phyloP scores from a whole-genome alignment of 2,113 vertebrate genomes.

The Camelus dromedarius region DNA sequence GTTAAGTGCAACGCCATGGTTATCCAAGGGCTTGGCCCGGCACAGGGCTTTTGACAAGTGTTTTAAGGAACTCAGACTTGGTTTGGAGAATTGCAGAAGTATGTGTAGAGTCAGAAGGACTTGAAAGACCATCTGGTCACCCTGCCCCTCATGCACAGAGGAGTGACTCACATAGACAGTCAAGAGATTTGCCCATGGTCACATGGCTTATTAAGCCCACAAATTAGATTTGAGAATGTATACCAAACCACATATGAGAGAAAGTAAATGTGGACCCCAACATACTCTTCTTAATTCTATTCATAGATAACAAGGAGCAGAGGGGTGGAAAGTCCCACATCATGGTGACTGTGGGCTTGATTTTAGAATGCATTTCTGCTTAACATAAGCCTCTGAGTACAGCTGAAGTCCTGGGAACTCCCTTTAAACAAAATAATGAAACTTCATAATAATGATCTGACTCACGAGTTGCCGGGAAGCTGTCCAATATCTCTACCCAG shows the following conservation, averaged over 20 bases:
- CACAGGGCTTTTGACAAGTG: background rate
- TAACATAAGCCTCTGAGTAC: background rate
- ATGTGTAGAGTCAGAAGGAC: background rate
- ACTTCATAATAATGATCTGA: background rate
- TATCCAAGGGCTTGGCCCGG: background rate
- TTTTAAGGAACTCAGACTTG: background rate
- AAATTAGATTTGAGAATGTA: background rate
- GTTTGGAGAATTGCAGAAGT: background rate
- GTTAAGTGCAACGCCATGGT: background rate
- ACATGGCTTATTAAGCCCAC: background rate
- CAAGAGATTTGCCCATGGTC: background rate
- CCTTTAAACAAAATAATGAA: conserved; percentile 40
- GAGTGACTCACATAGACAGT: background rate
- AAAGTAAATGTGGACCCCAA: background rate
- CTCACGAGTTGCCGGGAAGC: conserved; percentile 38
- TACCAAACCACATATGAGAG: background rate
- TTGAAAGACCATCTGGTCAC: background rate
- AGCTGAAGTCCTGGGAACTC: conserved; percentile 52
- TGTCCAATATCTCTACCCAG: conserved; percentile 8
- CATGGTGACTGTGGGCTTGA: background rate
- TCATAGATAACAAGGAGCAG: background rate
- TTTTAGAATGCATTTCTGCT: conserved; percentile 17
- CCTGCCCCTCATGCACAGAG: background rate
- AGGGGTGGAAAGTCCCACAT: background rate
- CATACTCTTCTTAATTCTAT: background rate